Conservation (phyloP, 2,113 vertebrate species). For the Anguilla rostrata region DNA sequence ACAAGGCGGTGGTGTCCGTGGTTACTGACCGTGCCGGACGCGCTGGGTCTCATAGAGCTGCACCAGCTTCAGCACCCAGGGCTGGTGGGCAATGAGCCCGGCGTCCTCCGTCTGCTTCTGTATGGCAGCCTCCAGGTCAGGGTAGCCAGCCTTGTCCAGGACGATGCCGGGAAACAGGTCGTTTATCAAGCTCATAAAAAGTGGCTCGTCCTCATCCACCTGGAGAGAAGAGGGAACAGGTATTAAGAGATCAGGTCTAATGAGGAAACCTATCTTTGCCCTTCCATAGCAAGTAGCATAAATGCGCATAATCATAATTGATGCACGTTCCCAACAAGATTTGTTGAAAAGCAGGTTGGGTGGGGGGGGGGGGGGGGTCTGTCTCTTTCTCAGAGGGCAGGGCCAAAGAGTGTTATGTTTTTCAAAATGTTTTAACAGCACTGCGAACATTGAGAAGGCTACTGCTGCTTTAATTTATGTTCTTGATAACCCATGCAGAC, state of each 20-base stretch:
- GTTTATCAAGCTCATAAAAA: slow-evolving; percentile 83
- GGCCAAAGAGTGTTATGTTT: no score
- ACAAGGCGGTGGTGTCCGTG: neutral
- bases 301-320: no score
- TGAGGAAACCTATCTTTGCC: neutral
- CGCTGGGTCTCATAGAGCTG: slow-evolving; percentile 81
- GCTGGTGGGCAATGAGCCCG: slow-evolving; percentile 74
- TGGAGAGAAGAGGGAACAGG: slow-evolving; percentile 50
- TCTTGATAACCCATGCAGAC: no score
- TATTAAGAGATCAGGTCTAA: neutral
- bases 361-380: no score
- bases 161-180: slow-evolving; percentile 80
- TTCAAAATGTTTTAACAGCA: no score
- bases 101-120: slow-evolving; percentile 67
- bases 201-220: slow-evolving; percentile 83
- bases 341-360: no score
- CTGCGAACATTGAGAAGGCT: no score
- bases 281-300: neutral
- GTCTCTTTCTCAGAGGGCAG: no score
- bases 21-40: slow-evolving; percentile 74
- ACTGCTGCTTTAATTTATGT: no score
- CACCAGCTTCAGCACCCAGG: slow-evolving; percentile 79
- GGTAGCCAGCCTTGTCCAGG: slow-evolving; percentile 79
- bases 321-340: no score
- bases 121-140: slow-evolving; percentile 76